Conservation (phyloP, 2,888 invertebrate species). For the Alviniconcha strummeri region DNA sequence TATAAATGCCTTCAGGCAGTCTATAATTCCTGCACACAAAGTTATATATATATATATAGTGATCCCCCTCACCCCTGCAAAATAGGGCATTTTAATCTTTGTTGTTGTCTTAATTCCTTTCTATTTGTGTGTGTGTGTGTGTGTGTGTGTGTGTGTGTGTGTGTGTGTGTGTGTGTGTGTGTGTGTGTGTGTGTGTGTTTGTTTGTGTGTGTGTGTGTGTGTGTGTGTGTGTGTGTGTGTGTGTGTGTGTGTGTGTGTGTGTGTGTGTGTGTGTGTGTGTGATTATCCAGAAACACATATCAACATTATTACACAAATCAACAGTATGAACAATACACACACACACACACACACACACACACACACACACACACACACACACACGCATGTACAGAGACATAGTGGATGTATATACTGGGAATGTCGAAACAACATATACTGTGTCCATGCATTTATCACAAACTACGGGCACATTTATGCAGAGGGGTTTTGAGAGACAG, state of each 20-base stretch:
- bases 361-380: neutral
- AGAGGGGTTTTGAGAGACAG: neutral
- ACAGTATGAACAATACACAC: neutral
- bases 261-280: neutral
- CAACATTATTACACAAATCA: neutral
- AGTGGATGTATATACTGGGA: no score
- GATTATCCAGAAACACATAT: neutral
- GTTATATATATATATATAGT: no score
- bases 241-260: no score
- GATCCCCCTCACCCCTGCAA: no score
- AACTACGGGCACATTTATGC: no score
- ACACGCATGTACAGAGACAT: neutral
- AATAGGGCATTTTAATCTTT: no score
- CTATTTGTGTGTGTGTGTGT: neutral
- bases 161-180: no score
- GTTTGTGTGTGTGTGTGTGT: conserved; percentile 6
- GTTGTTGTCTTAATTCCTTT: no score
- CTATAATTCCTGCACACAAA: no score
- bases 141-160: conserved; percentile 1
- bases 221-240: conserved; percentile 1
- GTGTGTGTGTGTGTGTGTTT: neutral
- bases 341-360: neutral
- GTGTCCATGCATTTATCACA: no score
- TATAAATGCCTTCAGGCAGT: no score
- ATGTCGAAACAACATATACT: no score